Base-by-base conservation (phyloP, 2,888 invertebrate species). In the Mystacides longicornis region DNA sequence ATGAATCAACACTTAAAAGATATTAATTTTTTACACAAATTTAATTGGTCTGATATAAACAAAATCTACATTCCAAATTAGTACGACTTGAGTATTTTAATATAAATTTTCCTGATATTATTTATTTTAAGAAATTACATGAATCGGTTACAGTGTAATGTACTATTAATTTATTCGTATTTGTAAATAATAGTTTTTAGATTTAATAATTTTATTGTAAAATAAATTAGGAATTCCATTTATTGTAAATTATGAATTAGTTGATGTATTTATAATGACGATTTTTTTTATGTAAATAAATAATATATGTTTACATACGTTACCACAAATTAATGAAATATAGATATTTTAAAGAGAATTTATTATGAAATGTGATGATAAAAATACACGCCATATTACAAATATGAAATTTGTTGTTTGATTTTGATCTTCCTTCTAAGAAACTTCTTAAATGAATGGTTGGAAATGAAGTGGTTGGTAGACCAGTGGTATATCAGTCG, bases 291-390 rank as follows among this genome's bases (percentile, higher is more conserved):
- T n/a, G 45, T 45, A 16, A 45, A 45, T 45, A 20, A 45, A 20
- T 45, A 45, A 16, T 43, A 43, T 43, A 43, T 43, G 5, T 11
- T 45, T 20, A 45, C 20, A 37, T 37, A 37, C 37, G 45, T 45
- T 45, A 45, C 45, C 45, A 45, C 45, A 16, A 45, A 45, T 45
- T n/a, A n/a, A n/a, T n/a, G n/a, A n/a, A n/a, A n/a, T n/a, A 45
- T 19, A 45, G 18, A 45, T 45, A 20, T 45, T 45, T 20, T 20
- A 20, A 21, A 45, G 31, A 45, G 21, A 45, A 45, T 20, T 45
- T 20, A 45, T 45, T 37, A 37, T 37, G 16, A 37, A 37, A 7
- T 37, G 16, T 37, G 37, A 37, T 7, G 14, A n/a, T 7, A 37
- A 37, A 37, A 7, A 37, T 37, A 37, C 27, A 11, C 11, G 11